Percentiles rank a stretch among this genome's conserved stretches.
phyloP scores from a whole-genome alignment of 2,888 invertebrate species.

The Agonopterix heracliana region DNA sequence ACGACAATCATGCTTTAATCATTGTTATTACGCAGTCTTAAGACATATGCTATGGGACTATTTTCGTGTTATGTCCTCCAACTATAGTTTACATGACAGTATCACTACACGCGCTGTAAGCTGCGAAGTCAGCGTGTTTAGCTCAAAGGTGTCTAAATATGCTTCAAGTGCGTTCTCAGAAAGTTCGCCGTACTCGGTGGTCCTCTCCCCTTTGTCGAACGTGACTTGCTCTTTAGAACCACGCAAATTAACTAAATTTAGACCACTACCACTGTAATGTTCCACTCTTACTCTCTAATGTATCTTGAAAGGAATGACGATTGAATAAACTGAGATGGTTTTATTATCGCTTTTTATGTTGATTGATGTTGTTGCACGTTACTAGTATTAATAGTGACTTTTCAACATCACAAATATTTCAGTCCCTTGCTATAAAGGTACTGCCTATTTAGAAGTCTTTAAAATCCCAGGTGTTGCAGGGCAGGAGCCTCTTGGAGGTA shows the following conservation, averaged over 20 bases:
- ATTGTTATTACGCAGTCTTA: too few species aligned
- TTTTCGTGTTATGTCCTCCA: too few species aligned
- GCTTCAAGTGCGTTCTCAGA: conserved; percentile 48
- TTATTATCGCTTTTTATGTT: too few species aligned
- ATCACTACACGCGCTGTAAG: neutral
- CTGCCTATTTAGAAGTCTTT: too few species aligned
- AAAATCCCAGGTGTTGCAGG: too few species aligned
- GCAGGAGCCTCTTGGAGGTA: too few species aligned
- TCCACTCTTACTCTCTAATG: conserved; percentile 20
- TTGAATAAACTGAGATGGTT: conserved; percentile 2
- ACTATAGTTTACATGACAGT: neutral
- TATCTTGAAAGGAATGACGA: conserved; percentile 4
- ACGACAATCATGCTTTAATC: too few species aligned
- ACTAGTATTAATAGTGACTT: too few species aligned
- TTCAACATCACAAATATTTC: too few species aligned
- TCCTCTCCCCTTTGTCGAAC: conserved; percentile 56
- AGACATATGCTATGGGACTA: too few species aligned
- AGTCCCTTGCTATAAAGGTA: too few species aligned
- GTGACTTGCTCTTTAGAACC: conserved; percentile 61
- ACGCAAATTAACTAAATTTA: conserved; percentile 66
- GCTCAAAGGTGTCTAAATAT: conserved; percentile 17
- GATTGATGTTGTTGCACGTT: too few species aligned
- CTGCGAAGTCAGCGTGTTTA: conserved; percentile 24
- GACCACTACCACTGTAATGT: conserved; percentile 36
- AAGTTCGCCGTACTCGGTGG: conserved; percentile 59